Evolutionary conservation across 1,140 invertebrate species (phyloP), one percentile per base, ranked within the genome.

Genomic region (Papilio xuthus): DNA sequence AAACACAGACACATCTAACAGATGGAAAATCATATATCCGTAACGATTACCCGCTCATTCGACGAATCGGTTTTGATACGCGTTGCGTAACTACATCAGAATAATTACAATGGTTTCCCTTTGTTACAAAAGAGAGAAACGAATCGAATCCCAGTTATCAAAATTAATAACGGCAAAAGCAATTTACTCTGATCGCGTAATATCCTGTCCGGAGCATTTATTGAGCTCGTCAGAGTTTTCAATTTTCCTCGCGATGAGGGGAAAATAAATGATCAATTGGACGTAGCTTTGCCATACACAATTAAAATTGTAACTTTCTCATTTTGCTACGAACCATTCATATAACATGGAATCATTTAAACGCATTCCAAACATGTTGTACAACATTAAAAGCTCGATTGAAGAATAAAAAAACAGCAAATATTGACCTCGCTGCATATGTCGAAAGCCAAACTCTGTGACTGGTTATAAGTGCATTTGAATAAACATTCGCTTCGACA

Each of bases 61-160:
- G 79, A 82, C 69, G 37, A 83, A 84, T 77, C 79, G 82, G 76
- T 85, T 89, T 88, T 84, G 87, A 84, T 84, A 83, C 80, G 77
- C 78, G 42, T 73, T 77, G 80, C 84, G 83, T 81, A 88, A 90
- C 83, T 89, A 87, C 86, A 84, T 77, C 90, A 87, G 91, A 92
- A 92, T 93, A 92, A 92, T 92, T 92, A 88, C 88, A 87, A 92
- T 92, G 86, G 88, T 88, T 93, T 92, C 92, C 90, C 91, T 93
- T 93, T 93, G 90, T 92, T 93, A 92, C 90, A 91, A 92, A 92
- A 93, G 90, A 92, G 91, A 92, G 91, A 92, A 93, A 92, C 90
- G 90, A 92, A 92, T 92, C 84, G 90, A 91, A 93, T 93, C 91
- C 89, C 90, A 93, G 91, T 93, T 93, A 93, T 93, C 91, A 92